These are phyloP conservation scores for Chelonus formosanus DNA, from an alignment of 2,888 invertebrate species.

Conservation along the genomic window DNA sequence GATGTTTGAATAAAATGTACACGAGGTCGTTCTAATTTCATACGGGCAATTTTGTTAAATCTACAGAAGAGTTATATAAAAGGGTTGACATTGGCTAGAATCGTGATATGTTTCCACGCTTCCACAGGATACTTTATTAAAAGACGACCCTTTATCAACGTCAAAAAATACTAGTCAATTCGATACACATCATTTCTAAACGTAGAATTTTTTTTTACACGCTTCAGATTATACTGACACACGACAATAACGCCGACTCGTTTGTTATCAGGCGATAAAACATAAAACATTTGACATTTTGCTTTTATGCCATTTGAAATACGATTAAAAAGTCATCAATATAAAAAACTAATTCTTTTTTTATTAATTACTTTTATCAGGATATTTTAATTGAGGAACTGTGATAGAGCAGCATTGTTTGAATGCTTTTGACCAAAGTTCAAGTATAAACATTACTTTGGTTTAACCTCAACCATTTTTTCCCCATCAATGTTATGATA, in stretches of 20 bases:
- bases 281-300: slow-evolving; percentile 5
- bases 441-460: no score
- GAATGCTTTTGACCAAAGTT: no score
- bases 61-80: slow-evolving; percentile 9
- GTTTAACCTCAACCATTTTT: no score
- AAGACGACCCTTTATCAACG: slow-evolving; percentile 19
- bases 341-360: slow-evolving; percentile 7
- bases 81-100: slow-evolving; percentile 4
- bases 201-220: slow-evolving; percentile 3
- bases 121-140: background rate
- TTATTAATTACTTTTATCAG: background rate
- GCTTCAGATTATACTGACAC: slow-evolving; percentile 4
- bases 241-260: slow-evolving; percentile 1
- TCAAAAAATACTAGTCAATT: slow-evolving; percentile 5
- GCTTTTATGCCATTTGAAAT: slow-evolving; percentile 1
- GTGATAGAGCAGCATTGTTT: no score
- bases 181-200: background rate
- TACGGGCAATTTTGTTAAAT: slow-evolving; percentile 31
- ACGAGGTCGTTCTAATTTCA: slow-evolving; percentile 25
- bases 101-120: background rate
- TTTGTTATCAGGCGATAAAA: slow-evolving; percentile 18
- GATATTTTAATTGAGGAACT: no score
- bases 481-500: no score
- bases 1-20: no score
- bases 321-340: background rate